Evolutionary conservation across 2,888 invertebrate genomes (phyloP), one percentile per base, ranked within the genome.

Genomic region (Sisyra nigra): DNA sequence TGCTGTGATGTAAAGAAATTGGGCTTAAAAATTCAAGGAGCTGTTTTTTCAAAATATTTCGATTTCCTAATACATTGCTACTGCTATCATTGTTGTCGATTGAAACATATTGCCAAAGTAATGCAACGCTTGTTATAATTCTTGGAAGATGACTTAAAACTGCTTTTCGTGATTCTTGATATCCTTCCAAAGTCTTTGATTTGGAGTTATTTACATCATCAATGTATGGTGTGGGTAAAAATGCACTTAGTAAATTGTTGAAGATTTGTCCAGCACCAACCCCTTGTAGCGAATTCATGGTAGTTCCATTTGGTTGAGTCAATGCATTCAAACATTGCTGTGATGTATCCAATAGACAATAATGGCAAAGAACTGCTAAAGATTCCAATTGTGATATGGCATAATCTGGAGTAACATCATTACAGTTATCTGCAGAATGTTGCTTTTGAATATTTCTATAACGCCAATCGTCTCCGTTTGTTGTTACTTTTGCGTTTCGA

Each of bases 21-120:
- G 89, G 89, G 53, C 85, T 85, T 3, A 91, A 61, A 50, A 89
- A 78, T 56, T 86, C 85, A 51, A 89, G 62, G 39, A 91, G 66
- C 52, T 84, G 80, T 51, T 84, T 80, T 48, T 81, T 77, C 9
- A 87, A 78, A 48, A 80, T 68, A 58, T 82, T 71, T 3, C 72
- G 67, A 55, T 68, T 72, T 19, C 75, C 75, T 43, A 71, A 68
- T 5, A 74, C 66, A 48, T 64, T 62, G 46, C 60, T 64, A 10
- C 67, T 65, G 49, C 67, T 66, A 51, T 69, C 70, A 47, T 38
- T 50, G 47, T 50, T 53, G 35, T 56, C 58, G 36, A 57, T 51
- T 45, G 54, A 54, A 29, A 77, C 69, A 30, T 80, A 80, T 54
- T 81, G 78, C 88, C 89, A 91, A 33, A 89, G 64, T 32, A 76